Percentiles rank a stretch among this genome's conserved stretches.
Evolutionary conservation across 2,888 invertebrate genomes (phyloP).

Genomic region (Acrobeloides nanus): DNA sequence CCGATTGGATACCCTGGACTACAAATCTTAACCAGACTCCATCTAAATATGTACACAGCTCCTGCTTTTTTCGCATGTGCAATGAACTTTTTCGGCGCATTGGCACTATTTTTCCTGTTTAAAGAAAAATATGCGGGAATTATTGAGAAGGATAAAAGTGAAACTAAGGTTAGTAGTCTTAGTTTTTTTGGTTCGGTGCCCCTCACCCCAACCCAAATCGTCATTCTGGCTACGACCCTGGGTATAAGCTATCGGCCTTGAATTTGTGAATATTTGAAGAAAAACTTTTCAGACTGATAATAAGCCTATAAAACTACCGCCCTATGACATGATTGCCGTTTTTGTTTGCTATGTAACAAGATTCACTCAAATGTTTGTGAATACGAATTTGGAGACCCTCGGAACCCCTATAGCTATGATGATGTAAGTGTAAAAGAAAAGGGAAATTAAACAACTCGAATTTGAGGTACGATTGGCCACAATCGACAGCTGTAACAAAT

Average conservation of each 20-base stretch:
- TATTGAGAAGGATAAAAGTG: too few species aligned
- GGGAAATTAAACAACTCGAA: too few species aligned
- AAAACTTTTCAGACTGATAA: too few species aligned
- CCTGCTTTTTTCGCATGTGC: conserved; percentile 13
- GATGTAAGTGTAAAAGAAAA: conserved; percentile 55
- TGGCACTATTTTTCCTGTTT: conserved; percentile 10
- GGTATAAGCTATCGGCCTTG: too few species aligned
- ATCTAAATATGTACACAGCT: conserved; percentile 20
- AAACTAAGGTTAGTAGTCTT: too few species aligned
- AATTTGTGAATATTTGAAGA: too few species aligned
- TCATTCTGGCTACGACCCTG: too few species aligned
- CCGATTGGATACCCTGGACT: conserved; percentile 28
- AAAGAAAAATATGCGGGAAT: conserved; percentile 16
- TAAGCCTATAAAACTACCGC: conserved; percentile 22
- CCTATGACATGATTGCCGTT: conserved; percentile 31
- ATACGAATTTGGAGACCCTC: conserved; percentile 55
- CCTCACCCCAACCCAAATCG: too few species aligned
- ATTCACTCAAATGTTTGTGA: conserved; percentile 54
- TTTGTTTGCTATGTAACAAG: conserved; percentile 41
- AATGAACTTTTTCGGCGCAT: conserved; percentile 12
- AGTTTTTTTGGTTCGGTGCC: too few species aligned
- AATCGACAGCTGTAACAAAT: conserved; percentile 52
- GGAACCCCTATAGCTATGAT: conserved; percentile 55
- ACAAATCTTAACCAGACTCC: conserved; percentile 4
- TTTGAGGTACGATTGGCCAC: conserved; percentile 55